Evolutionary conservation across 2,113 vertebrate genomes (phyloP).

Genomic region (Geococcyx californianus): DNA sequence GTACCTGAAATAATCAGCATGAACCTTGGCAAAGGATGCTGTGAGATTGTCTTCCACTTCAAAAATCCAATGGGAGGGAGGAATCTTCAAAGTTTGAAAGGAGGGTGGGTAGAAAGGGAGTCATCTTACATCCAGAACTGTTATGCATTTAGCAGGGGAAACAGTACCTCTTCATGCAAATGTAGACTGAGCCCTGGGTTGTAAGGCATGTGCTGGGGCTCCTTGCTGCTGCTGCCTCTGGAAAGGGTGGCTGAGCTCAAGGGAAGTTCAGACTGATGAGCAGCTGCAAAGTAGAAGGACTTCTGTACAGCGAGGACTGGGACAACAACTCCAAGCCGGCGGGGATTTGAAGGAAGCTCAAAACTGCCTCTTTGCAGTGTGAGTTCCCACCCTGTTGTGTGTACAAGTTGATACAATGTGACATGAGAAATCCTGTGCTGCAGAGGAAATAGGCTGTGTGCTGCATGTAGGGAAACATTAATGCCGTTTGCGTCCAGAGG

Average conservation of each 20-base stretch:
- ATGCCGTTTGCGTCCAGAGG: not conserved
- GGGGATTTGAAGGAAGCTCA: not conserved
- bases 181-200: too few species aligned
- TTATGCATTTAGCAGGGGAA: not conserved
- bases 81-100: not conserved
- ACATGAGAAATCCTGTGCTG: not conserved
- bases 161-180: accelerated
- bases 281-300: not conserved
- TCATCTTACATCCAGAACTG: too few species aligned
- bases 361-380: not conserved
- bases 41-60: not conserved
- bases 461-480: not conserved
- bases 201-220: not conserved
- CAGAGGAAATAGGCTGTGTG: not conserved
- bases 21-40: not conserved
- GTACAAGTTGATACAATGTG: accelerated
- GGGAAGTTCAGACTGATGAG: not conserved
- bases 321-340: not conserved
- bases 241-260: not conserved
- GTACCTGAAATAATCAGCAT: not conserved
- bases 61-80: not conserved
- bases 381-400: not conserved
- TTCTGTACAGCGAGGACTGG: not conserved
- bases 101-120: not conserved
- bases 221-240: not conserved